Evolutionary conservation across 2,113 vertebrate species (phyloP).

Genomic region (Hippocampus barbouri): DNA sequence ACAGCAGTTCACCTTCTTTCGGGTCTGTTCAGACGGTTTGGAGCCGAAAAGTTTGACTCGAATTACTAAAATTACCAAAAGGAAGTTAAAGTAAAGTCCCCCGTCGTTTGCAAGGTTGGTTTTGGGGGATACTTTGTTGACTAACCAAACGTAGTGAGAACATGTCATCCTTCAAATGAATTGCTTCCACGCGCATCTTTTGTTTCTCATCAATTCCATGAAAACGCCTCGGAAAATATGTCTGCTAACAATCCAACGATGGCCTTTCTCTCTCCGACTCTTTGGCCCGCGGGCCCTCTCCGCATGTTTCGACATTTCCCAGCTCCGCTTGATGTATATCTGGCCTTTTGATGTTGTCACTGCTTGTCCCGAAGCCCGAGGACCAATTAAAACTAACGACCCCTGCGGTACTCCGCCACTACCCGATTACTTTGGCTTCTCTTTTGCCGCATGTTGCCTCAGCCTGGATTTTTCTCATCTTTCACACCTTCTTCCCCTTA

Average conservation of each 20-base stretch:
- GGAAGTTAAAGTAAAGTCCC: background rate
- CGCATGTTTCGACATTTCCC: conserved; percentile 63
- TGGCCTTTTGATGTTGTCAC: conserved; percentile 79
- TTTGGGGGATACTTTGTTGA: background rate
- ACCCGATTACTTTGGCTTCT: conserved; percentile 25
- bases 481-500: conserved; percentile 12
- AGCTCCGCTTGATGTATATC: conserved; percentile 75
- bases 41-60: background rate
- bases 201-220: conserved; percentile 1
- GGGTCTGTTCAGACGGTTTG: no score
- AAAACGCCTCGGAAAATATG: conserved; percentile 20
- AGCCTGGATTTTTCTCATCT: conserved; percentile 26
- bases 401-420: conserved; percentile 28
- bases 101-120: no score
- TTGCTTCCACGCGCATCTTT: background rate
- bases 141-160: background rate
- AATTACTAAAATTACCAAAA: no score
- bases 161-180: conserved; percentile 1
- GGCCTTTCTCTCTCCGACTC: conserved; percentile 20
- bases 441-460: conserved; percentile 15
- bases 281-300: conserved; percentile 36
- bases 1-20: no score
- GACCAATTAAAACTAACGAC: conserved; percentile 78
- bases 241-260: conserved; percentile 11
- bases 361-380: conserved; percentile 57